A percentile compares a stretch with the other conserved stretches of the same genome.
Evolutionary conservation across 2,888 invertebrate genomes (phyloP).

Genomic region (Euplexia lucipara): DNA sequence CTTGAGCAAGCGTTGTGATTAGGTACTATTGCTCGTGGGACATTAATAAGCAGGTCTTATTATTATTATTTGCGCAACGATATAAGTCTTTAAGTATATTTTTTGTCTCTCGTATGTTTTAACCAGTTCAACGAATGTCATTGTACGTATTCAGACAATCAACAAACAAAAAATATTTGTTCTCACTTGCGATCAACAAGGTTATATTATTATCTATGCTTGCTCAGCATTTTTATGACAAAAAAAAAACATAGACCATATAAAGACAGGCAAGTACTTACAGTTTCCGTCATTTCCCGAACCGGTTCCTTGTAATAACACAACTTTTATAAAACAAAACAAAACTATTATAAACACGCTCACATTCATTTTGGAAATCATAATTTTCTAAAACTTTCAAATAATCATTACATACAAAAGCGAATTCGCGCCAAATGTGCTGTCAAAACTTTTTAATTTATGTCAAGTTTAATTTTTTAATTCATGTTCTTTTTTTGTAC

Average conservation of each 20-base stretch:
- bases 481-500: slow-evolving; percentile 41
- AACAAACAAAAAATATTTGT: slow-evolving; percentile 39
- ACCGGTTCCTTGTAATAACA: slow-evolving; percentile 78
- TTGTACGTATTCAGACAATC: slow-evolving; percentile 8
- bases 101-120: slow-evolving; percentile 12
- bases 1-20: no score
- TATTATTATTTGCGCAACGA: background rate
- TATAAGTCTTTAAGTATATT: slow-evolving; percentile 14
- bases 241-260: slow-evolving; percentile 22
- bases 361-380: slow-evolving; percentile 70
- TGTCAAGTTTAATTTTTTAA: slow-evolving; percentile 42
- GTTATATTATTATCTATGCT: slow-evolving; percentile 1
- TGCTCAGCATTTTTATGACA: slow-evolving; percentile 16
- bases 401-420: slow-evolving; percentile 37
- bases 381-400: slow-evolving; percentile 18
- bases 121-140: background rate
- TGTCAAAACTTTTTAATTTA: slow-evolving; percentile 44
- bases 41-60: background rate
- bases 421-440: slow-evolving; percentile 61
- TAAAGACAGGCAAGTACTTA: slow-evolving; percentile 69
- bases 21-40: no score
- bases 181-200: slow-evolving; percentile 40
- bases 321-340: slow-evolving; percentile 72
- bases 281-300: slow-evolving; percentile 82
- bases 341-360: slow-evolving; percentile 73